These are phyloP conservation scores for Cybosia mesomella DNA, from an alignment of 2,888 invertebrate species.

Conservation along the genomic window DNA sequence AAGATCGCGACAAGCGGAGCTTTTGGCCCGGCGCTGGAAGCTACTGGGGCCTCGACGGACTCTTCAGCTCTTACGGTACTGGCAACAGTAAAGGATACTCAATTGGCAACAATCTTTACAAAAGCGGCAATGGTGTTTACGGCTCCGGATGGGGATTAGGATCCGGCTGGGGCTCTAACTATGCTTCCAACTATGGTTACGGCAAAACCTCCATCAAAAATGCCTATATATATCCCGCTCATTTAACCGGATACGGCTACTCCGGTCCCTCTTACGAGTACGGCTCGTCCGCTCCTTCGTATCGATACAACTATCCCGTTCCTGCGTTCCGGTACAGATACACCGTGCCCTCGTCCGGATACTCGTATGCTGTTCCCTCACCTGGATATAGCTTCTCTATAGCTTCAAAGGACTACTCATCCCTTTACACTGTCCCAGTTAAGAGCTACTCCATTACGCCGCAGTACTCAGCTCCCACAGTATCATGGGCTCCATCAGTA, in stretches of 20 bases:
- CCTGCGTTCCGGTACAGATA: constrained; percentile 20
- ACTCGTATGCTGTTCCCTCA: constrained; percentile 3
- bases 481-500: constrained; percentile 15
- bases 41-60: constrained; percentile 10
- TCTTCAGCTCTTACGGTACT: constrained; percentile 24
- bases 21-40: constrained; percentile 43
- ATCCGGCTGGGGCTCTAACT: constrained; percentile 24
- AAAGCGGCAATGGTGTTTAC: constrained; percentile 19
- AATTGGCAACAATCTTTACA: constrained; percentile 8
- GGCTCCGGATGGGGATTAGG: constrained; percentile 22
- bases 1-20: constrained; percentile 63
- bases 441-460: background rate
- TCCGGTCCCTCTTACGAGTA: constrained; percentile 15
- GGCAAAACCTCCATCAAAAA: constrained; percentile 26
- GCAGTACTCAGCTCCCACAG: constrained; percentile 3
- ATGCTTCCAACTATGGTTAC: constrained; percentile 26
- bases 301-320: constrained; percentile 10
- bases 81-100: constrained; percentile 19
- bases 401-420: constrained; percentile 1
- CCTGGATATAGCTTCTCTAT: constrained; percentile 17
- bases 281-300: constrained; percentile 7
- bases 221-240: constrained; percentile 28
- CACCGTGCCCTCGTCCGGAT: constrained; percentile 22
- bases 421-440: background rate
- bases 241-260: constrained; percentile 20